Percentiles rank a stretch among this genome's conserved stretches.
phyloP scores from a whole-genome alignment of 2,113 vertebrate genomes.

The Gambusia affinis region DNA sequence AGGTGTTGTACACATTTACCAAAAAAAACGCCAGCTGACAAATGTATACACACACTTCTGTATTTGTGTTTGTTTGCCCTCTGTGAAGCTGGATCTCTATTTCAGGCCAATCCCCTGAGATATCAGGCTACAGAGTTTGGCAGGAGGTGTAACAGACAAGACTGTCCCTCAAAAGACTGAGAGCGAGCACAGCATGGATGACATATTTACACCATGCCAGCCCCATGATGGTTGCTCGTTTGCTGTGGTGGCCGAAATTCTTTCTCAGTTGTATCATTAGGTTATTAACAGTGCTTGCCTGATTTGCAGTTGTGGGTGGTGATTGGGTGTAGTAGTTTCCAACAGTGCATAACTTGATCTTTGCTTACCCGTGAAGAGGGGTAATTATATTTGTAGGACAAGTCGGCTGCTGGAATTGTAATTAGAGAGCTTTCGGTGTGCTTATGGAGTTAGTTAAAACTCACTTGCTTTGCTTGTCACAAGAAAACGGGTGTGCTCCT shows the following conservation, averaged over 20 bases:
- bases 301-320: conserved; percentile 9
- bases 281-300: conserved; percentile 8
- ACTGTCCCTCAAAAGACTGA: conserved; percentile 19
- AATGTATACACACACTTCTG: background rate
- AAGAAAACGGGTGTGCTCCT: conserved; percentile 24
- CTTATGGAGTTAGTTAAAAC: background rate
- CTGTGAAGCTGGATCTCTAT: conserved; percentile 47
- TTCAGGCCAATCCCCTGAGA: conserved; percentile 49
- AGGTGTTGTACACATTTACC: background rate
- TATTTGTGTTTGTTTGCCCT: background rate
- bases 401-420: conserved; percentile 10
- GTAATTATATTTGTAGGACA: conserved; percentile 4
- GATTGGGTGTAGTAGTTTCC: background rate
- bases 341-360: background rate
- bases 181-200: background rate
- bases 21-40: background rate
- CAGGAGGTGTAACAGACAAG: conserved; percentile 42
- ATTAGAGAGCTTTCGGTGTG: background rate
- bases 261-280: background rate
- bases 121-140: conserved; percentile 55
- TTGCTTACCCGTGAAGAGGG: background rate
- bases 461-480: background rate
- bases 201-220: conserved; percentile 20
- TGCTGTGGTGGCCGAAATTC: background rate
- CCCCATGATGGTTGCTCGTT: background rate